Conservation (phyloP, 2,888 invertebrate genomes). For the Volucella zonaria region DNA sequence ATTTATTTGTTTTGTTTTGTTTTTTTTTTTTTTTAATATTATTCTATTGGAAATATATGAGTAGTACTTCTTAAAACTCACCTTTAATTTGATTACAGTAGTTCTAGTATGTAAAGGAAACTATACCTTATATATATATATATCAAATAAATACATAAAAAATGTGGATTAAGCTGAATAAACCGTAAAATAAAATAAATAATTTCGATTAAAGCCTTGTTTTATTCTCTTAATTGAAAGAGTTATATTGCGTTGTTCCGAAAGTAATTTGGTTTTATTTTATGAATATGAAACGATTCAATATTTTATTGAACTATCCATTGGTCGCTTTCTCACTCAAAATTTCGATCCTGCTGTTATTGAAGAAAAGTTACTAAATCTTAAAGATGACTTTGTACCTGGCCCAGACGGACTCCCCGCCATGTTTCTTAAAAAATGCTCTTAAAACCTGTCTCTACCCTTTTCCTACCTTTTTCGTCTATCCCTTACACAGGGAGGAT, state of each 20-base stretch:
- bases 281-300: no score
- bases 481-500: no score
- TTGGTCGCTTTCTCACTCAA: no score
- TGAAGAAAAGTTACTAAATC: no score
- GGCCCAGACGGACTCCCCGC: no score
- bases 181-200: slow-evolving; percentile 36
- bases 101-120: slow-evolving; percentile 34
- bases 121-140: slow-evolving; percentile 9
- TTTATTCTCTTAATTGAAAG: slow-evolving; percentile 37
- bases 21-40: slow-evolving; percentile 38
- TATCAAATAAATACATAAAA: slow-evolving; percentile 42
- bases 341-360: no score
- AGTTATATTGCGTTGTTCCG: neutral
- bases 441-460: no score
- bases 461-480: no score
- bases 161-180: slow-evolving; percentile 53
- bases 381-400: no score
- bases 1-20: slow-evolving; percentile 46
- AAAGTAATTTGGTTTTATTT: no score
- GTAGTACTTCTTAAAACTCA: slow-evolving; percentile 3
- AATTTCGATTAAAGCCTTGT: slow-evolving; percentile 2
- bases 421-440: no score
- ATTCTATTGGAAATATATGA: slow-evolving; percentile 12
- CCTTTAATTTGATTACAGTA: slow-evolving; percentile 16
- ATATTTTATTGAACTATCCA: no score